These are phyloP conservation scores for Guaruba guarouba DNA, from an alignment of 2,113 vertebrate species.

Conservation along the genomic window DNA sequence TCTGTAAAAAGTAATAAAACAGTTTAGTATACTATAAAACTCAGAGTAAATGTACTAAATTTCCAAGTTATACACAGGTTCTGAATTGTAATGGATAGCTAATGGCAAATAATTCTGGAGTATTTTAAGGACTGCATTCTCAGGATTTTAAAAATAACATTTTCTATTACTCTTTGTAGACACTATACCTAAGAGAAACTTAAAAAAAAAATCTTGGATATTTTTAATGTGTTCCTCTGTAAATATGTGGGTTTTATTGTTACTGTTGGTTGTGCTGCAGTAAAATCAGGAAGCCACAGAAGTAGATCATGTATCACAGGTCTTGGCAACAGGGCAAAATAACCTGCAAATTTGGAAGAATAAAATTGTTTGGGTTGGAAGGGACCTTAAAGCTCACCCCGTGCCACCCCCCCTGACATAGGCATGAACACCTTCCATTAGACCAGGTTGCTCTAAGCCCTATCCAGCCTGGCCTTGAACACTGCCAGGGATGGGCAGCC, in stretches of 20 bases:
- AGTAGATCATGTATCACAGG: neutral
- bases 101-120: neutral
- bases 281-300: neutral
- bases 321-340: neutral
- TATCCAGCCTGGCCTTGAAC: neutral
- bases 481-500: neutral
- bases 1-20: conserved; percentile 21
- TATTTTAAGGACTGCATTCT: neutral
- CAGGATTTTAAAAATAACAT: neutral
- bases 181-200: neutral
- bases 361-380: neutral
- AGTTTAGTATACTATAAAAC: conserved; percentile 6
- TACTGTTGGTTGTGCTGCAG: neutral
- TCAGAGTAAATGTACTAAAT: neutral
- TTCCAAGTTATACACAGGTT: neutral
- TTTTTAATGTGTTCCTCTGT: neutral
- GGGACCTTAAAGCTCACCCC: neutral
- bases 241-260: neutral
- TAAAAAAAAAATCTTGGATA: neutral
- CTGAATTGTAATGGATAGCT: neutral
- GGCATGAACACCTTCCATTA: neutral
- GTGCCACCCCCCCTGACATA: neutral
- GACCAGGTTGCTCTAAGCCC: neutral
- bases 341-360: neutral
- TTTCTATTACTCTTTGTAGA: neutral